These are phyloP conservation scores for Frieseomelitta varia DNA, from an alignment of 1,140 invertebrate species.

Conservation along the genomic window DNA sequence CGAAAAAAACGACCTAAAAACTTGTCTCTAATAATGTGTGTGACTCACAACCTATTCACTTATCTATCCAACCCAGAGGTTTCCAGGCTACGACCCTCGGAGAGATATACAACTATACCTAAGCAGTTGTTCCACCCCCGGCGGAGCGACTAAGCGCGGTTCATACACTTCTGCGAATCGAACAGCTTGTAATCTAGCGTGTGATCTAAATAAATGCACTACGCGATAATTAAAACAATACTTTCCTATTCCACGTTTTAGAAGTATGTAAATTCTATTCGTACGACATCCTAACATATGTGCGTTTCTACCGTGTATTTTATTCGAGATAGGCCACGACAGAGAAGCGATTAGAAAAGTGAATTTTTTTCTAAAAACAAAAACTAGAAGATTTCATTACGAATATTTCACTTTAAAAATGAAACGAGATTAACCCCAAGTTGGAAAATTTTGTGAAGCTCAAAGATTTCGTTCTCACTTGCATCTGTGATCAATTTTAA, in stretches of 20 bases:
- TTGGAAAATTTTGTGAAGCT: too few species aligned
- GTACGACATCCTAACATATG: too few species aligned
- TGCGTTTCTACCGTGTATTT: too few species aligned
- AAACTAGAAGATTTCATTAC: too few species aligned
- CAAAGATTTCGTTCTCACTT: neutral
- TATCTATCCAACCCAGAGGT: conserved; percentile 63
- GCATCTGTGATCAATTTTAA: too few species aligned
- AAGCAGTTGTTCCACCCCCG: conserved; percentile 50
- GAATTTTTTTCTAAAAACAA: too few species aligned
- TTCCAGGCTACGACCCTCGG: conserved; percentile 61
- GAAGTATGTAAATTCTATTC: too few species aligned
- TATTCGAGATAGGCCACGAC: too few species aligned
- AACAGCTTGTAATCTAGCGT: conserved; percentile 32
- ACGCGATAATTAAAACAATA: neutral
- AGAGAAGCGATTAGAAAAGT: too few species aligned
- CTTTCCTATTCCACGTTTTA: neutral
- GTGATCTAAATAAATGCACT: conserved; percentile 5
- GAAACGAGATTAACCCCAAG: too few species aligned
- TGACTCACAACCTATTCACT: conserved; percentile 66
- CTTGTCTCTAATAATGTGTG: conserved; percentile 57
- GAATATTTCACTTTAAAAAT: too few species aligned
- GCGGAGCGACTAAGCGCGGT: conserved; percentile 33
- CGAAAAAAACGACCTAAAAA: conserved; percentile 63
- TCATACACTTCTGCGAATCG: conserved; percentile 35
- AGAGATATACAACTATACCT: conserved; percentile 41